Evolutionary conservation across 1,140 invertebrate species (phyloP).

Genomic region (Potamilus streckersoni): DNA sequence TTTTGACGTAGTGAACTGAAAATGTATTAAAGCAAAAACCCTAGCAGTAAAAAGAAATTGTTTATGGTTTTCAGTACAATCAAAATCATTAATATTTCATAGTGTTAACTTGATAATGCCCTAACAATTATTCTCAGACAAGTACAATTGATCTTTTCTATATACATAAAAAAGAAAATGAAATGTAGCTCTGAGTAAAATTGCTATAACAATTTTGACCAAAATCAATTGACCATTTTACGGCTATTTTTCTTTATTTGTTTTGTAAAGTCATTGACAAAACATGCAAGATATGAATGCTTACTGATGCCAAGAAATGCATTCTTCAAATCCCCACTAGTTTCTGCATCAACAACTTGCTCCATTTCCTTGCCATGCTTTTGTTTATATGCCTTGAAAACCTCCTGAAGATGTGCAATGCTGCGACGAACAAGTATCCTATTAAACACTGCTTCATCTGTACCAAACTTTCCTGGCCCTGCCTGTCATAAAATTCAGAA

Average conservation of each 20-base stretch:
- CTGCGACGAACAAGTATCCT: constrained; percentile 77
- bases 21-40: background rate
- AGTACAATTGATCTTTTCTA: background rate
- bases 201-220: too few relatives aligned
- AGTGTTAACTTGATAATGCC: background rate
- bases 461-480: constrained; percentile 73
- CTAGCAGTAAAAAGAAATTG: background rate
- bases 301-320: constrained; percentile 59
- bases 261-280: background rate
- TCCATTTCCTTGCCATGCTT: constrained; percentile 58
- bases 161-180: too few relatives aligned
- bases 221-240: too few relatives aligned
- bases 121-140: background rate
- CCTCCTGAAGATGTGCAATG: constrained; percentile 75
- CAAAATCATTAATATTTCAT: background rate
- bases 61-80: background rate
- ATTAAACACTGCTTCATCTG: constrained; percentile 80
- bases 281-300: background rate
- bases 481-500: constrained; percentile 39
- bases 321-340: constrained; percentile 56
- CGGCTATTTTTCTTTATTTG: background rate
- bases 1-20: constrained; percentile 58
- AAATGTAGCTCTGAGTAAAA: too few relatives aligned
- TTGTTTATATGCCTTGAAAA: constrained; percentile 76
- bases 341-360: constrained; percentile 54